Evolutionary conservation across 1,140 invertebrate genomes (phyloP).

Genomic region (Drosophila aff.): DNA sequence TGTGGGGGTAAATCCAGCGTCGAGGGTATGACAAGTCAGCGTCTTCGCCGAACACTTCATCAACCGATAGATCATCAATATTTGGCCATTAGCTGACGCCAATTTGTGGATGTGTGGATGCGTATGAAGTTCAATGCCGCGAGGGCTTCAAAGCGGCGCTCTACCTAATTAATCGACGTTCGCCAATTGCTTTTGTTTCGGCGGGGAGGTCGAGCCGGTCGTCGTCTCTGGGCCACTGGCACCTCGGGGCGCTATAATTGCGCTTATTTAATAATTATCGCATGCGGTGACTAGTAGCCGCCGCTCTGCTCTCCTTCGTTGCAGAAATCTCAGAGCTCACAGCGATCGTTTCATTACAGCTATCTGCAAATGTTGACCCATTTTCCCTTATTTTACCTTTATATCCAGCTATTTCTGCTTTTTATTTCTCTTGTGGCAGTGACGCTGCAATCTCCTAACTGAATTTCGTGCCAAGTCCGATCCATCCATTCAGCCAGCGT

Average conservation of each 20-base stretch:
- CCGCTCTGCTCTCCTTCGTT: constrained; percentile 25
- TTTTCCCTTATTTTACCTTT: constrained; percentile 35
- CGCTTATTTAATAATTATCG: constrained; percentile 74
- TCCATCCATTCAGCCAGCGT: constrained; percentile 7
- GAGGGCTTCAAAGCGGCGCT: constrained; percentile 45
- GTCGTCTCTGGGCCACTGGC: constrained; percentile 41
- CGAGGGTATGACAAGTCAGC: constrained; percentile 18
- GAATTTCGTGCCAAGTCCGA: constrained; percentile 24
- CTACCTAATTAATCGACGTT: constrained; percentile 67
- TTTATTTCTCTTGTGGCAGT: constrained; percentile 7
- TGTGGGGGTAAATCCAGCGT: background rate
- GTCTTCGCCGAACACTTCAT: constrained; percentile 8
- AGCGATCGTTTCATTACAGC: constrained; percentile 61
- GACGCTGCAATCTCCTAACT: constrained; percentile 37
- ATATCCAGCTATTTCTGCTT: constrained; percentile 3
- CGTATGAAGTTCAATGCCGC: constrained; percentile 68
- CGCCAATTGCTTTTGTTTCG: constrained; percentile 39
- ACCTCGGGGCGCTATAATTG: constrained; percentile 50
- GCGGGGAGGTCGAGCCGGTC: constrained; percentile 23
- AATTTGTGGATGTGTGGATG: constrained; percentile 46
- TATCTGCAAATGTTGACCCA: constrained; percentile 43
- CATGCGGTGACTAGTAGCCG: constrained; percentile 39
- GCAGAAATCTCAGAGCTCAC: constrained; percentile 15
- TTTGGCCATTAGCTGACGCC: constrained; percentile 47
- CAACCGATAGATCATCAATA: constrained; percentile 46